phyloP scores from a whole-genome alignment of 2,888 invertebrate genomes.

The Eurytoma californica region DNA sequence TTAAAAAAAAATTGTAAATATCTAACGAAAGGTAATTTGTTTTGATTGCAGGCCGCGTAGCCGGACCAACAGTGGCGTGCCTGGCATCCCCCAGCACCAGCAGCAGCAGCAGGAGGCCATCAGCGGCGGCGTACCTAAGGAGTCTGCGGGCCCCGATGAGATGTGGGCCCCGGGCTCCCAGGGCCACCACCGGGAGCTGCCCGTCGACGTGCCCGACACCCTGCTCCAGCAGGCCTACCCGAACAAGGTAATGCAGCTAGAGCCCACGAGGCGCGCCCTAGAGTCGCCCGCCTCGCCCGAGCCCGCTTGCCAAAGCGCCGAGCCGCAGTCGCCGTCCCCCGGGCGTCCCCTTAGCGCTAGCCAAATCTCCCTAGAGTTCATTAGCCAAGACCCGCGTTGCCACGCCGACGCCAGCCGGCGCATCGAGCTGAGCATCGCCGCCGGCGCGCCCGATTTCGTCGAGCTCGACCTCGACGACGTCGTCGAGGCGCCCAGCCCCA shows the following conservation, averaged over 20 bases:
- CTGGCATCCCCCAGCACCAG: conserved; percentile 83
- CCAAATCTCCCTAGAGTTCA: conserved; percentile 67
- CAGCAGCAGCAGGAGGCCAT: conserved; percentile 78
- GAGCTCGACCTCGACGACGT: conserved; percentile 54
- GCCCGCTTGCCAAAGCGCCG: conserved; percentile 47
- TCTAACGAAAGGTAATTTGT: neutral
- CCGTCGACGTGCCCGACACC: conserved; percentile 96
- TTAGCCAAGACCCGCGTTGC: conserved; percentile 70
- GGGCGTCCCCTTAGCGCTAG: conserved; percentile 71
- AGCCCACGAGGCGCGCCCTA: conserved; percentile 4
- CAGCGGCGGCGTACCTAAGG: conserved; percentile 72
- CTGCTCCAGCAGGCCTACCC: conserved; percentile 74
- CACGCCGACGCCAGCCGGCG: conserved; percentile 76
- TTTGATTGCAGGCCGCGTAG: conserved; percentile 84
- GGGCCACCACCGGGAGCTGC: conserved; percentile 97
- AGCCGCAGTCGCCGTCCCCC: conserved; percentile 59
- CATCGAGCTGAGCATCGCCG: conserved; percentile 52
- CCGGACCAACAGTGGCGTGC: conserved; percentile 87
- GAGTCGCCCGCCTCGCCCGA: conserved; percentile 22
- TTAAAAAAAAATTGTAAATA: too few relatives aligned
- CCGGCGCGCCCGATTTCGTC: conserved; percentile 11
- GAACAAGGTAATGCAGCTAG: conserved; percentile 74
- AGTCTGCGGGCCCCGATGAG: conserved; percentile 75
- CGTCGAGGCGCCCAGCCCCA: conserved; percentile 39
- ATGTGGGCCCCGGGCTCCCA: conserved; percentile 73